phyloP scores from a whole-genome alignment of 64 coral and sea anemone genomes.

The Orbicella faveolata region DNA sequence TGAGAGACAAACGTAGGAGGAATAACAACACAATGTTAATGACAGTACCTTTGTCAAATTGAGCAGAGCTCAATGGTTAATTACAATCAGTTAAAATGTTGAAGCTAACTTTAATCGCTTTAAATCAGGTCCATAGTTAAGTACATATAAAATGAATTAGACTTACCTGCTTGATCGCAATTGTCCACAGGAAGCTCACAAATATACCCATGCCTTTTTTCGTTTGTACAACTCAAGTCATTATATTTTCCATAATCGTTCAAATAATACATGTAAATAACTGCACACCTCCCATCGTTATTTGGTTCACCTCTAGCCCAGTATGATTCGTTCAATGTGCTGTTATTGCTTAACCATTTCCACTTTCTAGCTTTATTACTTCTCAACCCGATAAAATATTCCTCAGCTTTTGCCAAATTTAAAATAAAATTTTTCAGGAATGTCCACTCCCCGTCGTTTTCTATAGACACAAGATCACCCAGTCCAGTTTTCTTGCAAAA shows the following conservation, averaged over 20 bases:
- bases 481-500: not conserved
- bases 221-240: not conserved
- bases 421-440: not conserved
- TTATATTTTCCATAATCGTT: not conserved
- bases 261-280: not conserved
- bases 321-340: not conserved
- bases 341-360: not conserved
- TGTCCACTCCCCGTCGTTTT: not conserved
- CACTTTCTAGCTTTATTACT: not conserved
- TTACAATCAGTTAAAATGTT: too few relatives aligned
- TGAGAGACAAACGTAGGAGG: too few relatives aligned
- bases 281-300: not conserved
- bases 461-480: not conserved
- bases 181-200: too few relatives aligned
- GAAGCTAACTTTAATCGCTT: too few relatives aligned
- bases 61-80: too few relatives aligned
- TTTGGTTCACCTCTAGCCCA: not conserved
- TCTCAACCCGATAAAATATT: not conserved
- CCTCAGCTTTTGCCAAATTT: not conserved
- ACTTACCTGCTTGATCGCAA: too few relatives aligned
- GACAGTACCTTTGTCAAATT: too few relatives aligned
- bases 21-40: too few relatives aligned
- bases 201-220: too few relatives aligned
- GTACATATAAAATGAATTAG: too few relatives aligned
- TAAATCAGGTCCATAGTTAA: too few relatives aligned